phyloP scores from a whole-genome alignment of 2,113 vertebrate species.

The Mustela lutreola region DNA sequence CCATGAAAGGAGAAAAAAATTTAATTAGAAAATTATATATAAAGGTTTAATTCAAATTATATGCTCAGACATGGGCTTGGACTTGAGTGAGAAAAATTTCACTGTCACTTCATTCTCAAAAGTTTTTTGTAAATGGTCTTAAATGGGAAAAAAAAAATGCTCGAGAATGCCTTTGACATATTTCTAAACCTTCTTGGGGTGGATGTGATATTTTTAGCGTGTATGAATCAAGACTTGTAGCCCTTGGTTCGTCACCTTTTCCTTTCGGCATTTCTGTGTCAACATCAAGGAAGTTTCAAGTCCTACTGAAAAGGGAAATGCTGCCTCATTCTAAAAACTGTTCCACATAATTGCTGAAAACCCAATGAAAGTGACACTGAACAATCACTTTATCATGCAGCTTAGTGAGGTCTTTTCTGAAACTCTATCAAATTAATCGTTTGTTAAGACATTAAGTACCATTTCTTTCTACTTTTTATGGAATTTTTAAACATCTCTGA shows the following conservation, averaged over 20 bases:
- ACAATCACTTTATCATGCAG: conserved; percentile 78
- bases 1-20: background rate
- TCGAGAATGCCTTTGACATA: conserved; percentile 3
- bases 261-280: conserved; percentile 76
- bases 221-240: conserved; percentile 68
- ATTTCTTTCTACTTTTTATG: conserved; percentile 53
- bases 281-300: conserved; percentile 78
- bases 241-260: conserved; percentile 52
- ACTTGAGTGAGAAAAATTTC: conserved; percentile 5
- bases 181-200: conserved; percentile 48
- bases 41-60: conserved; percentile 56
- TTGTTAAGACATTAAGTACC: conserved; percentile 62
- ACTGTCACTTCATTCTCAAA: background rate
- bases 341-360: conserved; percentile 82
- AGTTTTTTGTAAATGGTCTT: conserved; percentile 39
- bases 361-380: conserved; percentile 72
- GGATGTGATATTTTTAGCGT: conserved; percentile 40
- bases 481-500: conserved; percentile 49
- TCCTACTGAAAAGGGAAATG: conserved; percentile 64
- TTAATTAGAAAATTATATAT: conserved; percentile 65
- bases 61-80: background rate
- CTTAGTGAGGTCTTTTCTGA: conserved; percentile 80
- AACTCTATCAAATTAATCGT: conserved; percentile 67
- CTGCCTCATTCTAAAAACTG: conserved; percentile 63
- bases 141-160: background rate